Base-by-base conservation (phyloP, 1,140 invertebrate genomes). In the Scaptomyza graminum region DNA sequence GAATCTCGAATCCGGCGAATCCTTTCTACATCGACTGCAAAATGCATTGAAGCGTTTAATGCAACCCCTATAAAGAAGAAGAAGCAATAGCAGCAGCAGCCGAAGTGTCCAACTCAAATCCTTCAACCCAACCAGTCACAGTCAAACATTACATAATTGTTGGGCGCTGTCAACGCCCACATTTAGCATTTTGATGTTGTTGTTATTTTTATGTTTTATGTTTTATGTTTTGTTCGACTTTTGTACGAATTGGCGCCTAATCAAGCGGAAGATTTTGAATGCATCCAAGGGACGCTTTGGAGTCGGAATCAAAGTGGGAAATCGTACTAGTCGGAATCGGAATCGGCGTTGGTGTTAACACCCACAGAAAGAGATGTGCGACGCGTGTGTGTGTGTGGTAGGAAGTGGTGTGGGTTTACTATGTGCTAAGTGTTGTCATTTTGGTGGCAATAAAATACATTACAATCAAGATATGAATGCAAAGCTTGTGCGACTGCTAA, bases 191-290 rank as follows among this genome's bases (percentile, higher is more conserved):
- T 41, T 37, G 5, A 15, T 37, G 43, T 47, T 46, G n/a, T n/a
- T n/a, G n/a, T n/a, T n/a, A n/a, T n/a, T n/a, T n/a, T n/a, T n/a
- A n/a, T n/a, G n/a, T n/a, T n/a, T n/a, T n/a, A n/a, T n/a, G n/a
- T 46, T 12, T 47, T 56, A 41, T 77, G 9, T 37, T 37, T 3
- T n/a, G n/a, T 79, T 78, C 12, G 37, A 12, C 37, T n/a, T 79
- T 78, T 82, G 64, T 88, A 75, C 83, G 76, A 87, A 87, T 88
- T 88, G 88, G 79, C 88, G 83, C 77, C 88, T 90, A 90, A 90
- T 90, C 88, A 90, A 78, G 88, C 73, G 88, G 88, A 90, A 90
- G 88, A 90, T 90, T 90, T 90, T 90, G 83, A 90, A 90, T 90
- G 83, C 37, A 81, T 51, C 82, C 2, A 31, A 31, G 28, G 28